A percentile compares a stretch with the other conserved stretches of the same genome.
These are phyloP conservation scores for Cepaea nemoralis DNA, from an alignment of 1,140 invertebrate genomes.

Conservation along the genomic window DNA sequence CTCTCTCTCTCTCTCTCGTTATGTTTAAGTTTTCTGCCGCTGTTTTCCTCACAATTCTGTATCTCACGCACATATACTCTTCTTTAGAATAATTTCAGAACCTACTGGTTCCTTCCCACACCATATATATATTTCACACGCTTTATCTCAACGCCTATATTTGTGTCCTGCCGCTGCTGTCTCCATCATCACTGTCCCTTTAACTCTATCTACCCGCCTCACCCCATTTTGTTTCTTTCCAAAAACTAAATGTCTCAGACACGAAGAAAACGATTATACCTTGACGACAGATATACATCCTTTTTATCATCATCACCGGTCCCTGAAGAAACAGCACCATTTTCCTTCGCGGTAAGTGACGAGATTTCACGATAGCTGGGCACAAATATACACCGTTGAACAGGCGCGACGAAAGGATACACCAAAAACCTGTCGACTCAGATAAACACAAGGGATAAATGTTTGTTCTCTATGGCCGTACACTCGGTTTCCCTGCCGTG, in stretches of 20 bases:
- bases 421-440: neutral
- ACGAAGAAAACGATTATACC: neutral
- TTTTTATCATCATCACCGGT: neutral
- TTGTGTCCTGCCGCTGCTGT: too few species aligned
- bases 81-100: too few species aligned
- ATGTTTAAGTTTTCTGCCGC: too few species aligned
- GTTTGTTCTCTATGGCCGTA: neutral
- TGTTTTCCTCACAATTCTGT: too few species aligned
- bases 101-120: too few species aligned
- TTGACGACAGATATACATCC: slow-evolving; percentile 6
- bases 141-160: too few species aligned
- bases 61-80: too few species aligned
- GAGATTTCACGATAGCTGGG: slow-evolving; percentile 5
- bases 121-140: too few species aligned
- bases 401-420: neutral
- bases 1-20: too few species aligned
- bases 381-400: neutral
- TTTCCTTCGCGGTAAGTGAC: slow-evolving; percentile 9
- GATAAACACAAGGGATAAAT: slow-evolving; percentile 5
- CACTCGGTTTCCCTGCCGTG: too few species aligned
- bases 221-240: neutral
- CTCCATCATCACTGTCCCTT: neutral
- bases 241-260: neutral
- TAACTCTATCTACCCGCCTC: neutral
- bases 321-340: neutral